Conservation (phyloP, 2,888 invertebrate species). For the Scaptomyza polygonia region DNA sequence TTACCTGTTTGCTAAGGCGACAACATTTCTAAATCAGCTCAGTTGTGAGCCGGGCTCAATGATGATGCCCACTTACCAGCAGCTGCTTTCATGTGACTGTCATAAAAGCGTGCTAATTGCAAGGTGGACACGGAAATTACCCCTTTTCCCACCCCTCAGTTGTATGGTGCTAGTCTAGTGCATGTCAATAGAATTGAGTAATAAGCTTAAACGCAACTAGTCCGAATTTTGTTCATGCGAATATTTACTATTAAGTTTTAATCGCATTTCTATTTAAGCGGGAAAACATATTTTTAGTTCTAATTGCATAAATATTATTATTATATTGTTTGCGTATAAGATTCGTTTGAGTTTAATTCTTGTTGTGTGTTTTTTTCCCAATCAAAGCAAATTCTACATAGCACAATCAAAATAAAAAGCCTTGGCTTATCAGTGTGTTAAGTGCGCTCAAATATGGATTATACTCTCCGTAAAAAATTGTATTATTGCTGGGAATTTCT, state of each 20-base stretch:
- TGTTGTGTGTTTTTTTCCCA: conserved; percentile 18
- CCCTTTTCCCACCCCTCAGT: not conserved
- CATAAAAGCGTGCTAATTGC: conserved; percentile 60
- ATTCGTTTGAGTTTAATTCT: conserved; percentile 7
- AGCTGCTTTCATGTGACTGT: conserved; percentile 56
- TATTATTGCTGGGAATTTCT: conserved; percentile 44
- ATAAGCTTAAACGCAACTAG: conserved; percentile 2
- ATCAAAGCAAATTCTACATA: conserved; percentile 21
- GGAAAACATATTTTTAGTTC: conserved; percentile 28
- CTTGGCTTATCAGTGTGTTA: conserved; percentile 49
- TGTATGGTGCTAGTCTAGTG: conserved; percentile 5
- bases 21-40: conserved; percentile 20
- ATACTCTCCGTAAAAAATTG: not conserved
- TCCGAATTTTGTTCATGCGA: conserved; percentile 1
- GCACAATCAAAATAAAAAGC: conserved; percentile 4
- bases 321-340: conserved; percentile 14
- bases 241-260: conserved; percentile 7
- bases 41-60: conserved; percentile 9
- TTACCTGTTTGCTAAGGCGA: conserved; percentile 41
- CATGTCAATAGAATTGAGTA: conserved; percentile 4
- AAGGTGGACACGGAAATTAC: conserved; percentile 28
- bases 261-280: conserved; percentile 1
- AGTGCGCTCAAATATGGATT: conserved; percentile 24
- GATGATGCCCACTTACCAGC: conserved; percentile 21
- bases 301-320: conserved; percentile 25